A percentile compares a stretch with the other conserved stretches of the same genome.
phyloP scores from a whole-genome alignment of 2,797 vertebrate genomes.

The Chrysocyon brachyurus region DNA sequence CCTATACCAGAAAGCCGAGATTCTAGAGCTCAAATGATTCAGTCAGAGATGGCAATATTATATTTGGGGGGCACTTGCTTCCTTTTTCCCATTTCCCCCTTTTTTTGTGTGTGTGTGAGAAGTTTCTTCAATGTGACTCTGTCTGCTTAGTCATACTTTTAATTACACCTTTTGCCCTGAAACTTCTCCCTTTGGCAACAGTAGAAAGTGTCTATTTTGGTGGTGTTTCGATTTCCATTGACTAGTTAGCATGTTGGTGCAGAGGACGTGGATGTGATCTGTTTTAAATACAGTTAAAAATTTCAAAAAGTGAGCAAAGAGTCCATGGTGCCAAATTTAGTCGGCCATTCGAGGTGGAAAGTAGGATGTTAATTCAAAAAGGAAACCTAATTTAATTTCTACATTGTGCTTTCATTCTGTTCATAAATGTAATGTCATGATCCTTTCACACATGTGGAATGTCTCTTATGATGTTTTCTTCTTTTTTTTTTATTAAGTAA shows the following conservation, averaged over 20 bases:
- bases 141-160: constrained; percentile 83
- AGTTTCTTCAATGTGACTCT: constrained; percentile 75
- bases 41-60: constrained; percentile 81
- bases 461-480: neutral
- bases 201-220: constrained; percentile 68
- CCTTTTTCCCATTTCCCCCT: constrained; percentile 61
- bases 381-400: constrained; percentile 69
- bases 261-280: neutral
- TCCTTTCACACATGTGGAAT: constrained; percentile 30
- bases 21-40: constrained; percentile 83
- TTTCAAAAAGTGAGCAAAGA: constrained; percentile 39
- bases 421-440: constrained; percentile 31
- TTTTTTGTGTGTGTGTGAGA: neutral
- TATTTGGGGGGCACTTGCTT: constrained; percentile 79
- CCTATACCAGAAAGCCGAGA: constrained; percentile 87
- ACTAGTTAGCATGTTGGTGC: constrained; percentile 41
- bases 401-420: constrained; percentile 57
- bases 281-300: constrained; percentile 74
- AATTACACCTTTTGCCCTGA: constrained; percentile 77
- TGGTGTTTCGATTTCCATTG: constrained; percentile 67
- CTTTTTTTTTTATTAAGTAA: neutral
- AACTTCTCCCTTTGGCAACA: constrained; percentile 43
- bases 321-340: constrained; percentile 45
- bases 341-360: constrained; percentile 39
- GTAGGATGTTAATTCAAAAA: constrained; percentile 56